Base-by-base conservation (phyloP, 2,113 vertebrate genomes). In the Vombatus ursinus region DNA sequence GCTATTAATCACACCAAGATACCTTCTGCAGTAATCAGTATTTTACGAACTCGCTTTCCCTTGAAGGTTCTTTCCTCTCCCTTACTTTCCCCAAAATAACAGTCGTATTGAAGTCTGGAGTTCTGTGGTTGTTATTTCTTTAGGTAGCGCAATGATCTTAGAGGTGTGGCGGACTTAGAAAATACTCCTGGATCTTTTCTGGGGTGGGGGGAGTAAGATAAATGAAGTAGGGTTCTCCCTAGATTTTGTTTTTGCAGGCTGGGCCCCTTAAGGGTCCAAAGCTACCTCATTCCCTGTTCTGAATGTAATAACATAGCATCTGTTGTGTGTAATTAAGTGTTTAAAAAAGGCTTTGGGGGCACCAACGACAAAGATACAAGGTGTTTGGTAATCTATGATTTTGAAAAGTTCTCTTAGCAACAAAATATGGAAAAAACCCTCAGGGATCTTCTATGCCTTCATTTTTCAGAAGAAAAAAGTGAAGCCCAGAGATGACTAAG, bases 1-100 rank as follows among this genome's bases (percentile, higher is more conserved):
- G 54, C 25, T 96, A 96, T 97, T 96, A 94, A 97, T 98, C 98
- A 97, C 50, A 50, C 90, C 0, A 6, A 91, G 44, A 92, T 91
- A 94, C 94, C 93, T 26, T 0, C 95, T 89, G 93, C 97, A 97
- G 94, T 53, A 98, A 92, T 97, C 95, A 31, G 3, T 84, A 95
- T 93, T 96, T 96, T 95, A 96, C 89, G 95, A 98, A 96, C 96
- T 97, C 0, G 94, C 96, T 97, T 97, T 96, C 89, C 97, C 97
- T 96, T 61, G 94, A 92, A 97, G 97, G 61, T 96, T 96, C 97
- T 92, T 96, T 95, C 93, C 95, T 51, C 37, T 26, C 28, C 89
- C 44, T 25, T 44, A 54, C n/a, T 95, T 96, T 96, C 26, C 44
- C 25, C 90, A 53, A 95, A 97, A 93, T 44, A 96, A 96, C 68